Percentiles rank a stretch among this genome's conserved stretches.
phyloP scores from a whole-genome alignment of 2,797 vertebrate genomes.

The Dermochelys coriacea region DNA sequence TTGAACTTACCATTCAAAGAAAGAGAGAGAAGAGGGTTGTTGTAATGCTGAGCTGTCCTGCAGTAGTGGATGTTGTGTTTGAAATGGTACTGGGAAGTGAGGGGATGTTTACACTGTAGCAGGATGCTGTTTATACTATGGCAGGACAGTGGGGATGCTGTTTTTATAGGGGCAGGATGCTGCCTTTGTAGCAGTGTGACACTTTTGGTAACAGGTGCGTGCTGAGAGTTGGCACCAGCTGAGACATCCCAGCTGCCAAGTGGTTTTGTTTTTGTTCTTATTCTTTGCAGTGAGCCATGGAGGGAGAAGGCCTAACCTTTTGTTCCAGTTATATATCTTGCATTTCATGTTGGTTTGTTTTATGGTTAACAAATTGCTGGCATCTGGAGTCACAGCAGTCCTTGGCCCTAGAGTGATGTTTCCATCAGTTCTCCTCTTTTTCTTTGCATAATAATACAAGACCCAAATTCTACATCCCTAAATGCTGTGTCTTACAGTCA shows the following conservation, averaged over 20 bases:
- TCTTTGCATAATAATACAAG: conserved; percentile 30
- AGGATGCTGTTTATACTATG: conserved; percentile 1
- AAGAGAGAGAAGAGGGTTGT: background rate
- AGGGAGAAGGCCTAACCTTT: conserved; percentile 73
- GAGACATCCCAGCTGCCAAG: conserved; percentile 65
- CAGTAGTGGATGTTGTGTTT: conserved; percentile 19
- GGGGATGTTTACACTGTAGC: background rate
- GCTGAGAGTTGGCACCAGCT: background rate
- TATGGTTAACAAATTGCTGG: conserved; percentile 44
- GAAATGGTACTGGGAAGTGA: background rate
- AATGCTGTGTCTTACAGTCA: background rate
- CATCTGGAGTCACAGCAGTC: conserved; percentile 71
- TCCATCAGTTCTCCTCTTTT: conserved; percentile 57
- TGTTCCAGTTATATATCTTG: conserved; percentile 69
- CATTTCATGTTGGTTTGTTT: conserved; percentile 42
- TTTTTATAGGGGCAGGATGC: conserved; percentile 58
- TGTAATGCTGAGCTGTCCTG: background rate
- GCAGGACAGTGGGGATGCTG: conserved; percentile 23
- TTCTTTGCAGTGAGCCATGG: conserved; percentile 44
- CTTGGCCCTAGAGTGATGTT: conserved; percentile 57
- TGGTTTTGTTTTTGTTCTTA: conserved; percentile 63
- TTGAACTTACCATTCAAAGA: background rate
- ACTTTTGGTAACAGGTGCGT: background rate
- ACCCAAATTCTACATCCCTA: conserved; percentile 19
- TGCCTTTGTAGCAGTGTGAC: conserved; percentile 34